Conservation (phyloP, 2,888 invertebrate genomes). For the Monoplex corrugatus region DNA sequence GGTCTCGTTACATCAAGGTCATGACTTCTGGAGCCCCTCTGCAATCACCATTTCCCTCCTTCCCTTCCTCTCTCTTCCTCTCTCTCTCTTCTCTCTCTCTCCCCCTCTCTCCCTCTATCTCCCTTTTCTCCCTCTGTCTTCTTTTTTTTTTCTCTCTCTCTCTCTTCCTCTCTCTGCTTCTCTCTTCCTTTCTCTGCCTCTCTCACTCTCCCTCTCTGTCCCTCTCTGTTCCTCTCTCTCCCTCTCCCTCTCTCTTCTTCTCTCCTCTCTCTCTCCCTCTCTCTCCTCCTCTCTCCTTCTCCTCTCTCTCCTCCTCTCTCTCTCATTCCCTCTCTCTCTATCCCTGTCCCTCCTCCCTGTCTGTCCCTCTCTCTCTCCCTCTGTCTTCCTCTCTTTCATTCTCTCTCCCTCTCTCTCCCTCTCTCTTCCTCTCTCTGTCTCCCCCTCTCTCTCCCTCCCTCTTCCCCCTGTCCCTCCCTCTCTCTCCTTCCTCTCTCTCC, state of each 20-base stretch:
- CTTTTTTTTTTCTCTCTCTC: not conserved
- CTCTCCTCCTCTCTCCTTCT: not conserved
- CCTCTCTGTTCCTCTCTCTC: not conserved
- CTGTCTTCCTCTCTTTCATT: not conserved
- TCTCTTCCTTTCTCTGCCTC: not conserved
- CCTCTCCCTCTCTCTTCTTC: not conserved
- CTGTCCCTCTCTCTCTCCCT: not conserved
- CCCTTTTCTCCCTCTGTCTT: too few relatives aligned
- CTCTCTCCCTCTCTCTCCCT: not conserved
- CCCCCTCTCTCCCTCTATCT: not conserved
- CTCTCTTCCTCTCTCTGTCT: not conserved
- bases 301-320: not conserved
- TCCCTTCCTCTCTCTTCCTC: not conserved
- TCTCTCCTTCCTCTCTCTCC: too few relatives aligned
- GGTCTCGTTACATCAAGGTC: too few relatives aligned
- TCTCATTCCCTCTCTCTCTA: not conserved
- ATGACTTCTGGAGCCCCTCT: too few relatives aligned
- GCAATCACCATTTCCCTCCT: too few relatives aligned
- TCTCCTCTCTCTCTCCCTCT: not conserved
- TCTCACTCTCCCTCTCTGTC: not conserved
- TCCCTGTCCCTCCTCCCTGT: not conserved
- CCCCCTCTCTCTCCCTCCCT: too few relatives aligned
- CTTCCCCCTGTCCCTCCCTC: too few relatives aligned
- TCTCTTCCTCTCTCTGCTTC: not conserved
- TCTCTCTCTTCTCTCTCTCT: not conserved